Conservation (phyloP, 23 tunicate species). For the Oikopleura vanhoeffeni region DNA sequence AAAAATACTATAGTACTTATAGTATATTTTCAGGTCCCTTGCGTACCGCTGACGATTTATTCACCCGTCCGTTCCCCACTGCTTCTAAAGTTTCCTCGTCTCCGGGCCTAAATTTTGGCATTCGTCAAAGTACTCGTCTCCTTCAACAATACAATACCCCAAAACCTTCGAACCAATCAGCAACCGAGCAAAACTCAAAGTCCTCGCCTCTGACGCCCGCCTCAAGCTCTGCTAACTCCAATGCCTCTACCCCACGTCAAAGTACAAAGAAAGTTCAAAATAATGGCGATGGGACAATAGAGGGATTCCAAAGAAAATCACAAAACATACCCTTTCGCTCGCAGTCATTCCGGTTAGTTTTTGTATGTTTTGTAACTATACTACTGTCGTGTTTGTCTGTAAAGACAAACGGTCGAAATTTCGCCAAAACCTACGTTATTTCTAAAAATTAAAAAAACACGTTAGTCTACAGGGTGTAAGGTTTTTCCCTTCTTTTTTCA, state of each 20-base stretch:
- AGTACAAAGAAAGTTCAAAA: neutral
- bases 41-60: neutral
- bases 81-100: neutral
- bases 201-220: neutral
- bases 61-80: neutral
- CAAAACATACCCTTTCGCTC: neutral
- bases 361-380: no score
- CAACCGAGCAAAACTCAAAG: no score
- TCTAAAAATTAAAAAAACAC: no score
- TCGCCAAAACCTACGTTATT: no score
- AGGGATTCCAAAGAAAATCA: neutral
- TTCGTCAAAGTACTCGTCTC: neutral
- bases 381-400: no score
- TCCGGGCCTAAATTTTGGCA: neutral
- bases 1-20: no score
- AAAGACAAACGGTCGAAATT: no score
- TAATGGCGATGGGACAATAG: neutral
- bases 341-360: neutral
- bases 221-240: neutral
- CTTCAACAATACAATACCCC: conserved; percentile 1
- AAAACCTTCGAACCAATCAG: neutral
- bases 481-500: no score
- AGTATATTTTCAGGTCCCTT: neutral
- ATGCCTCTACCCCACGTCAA: neutral
- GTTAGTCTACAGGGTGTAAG: no score